phyloP scores from a whole-genome alignment of 2,797 vertebrate species.

The Syngnathus rostellatus region DNA sequence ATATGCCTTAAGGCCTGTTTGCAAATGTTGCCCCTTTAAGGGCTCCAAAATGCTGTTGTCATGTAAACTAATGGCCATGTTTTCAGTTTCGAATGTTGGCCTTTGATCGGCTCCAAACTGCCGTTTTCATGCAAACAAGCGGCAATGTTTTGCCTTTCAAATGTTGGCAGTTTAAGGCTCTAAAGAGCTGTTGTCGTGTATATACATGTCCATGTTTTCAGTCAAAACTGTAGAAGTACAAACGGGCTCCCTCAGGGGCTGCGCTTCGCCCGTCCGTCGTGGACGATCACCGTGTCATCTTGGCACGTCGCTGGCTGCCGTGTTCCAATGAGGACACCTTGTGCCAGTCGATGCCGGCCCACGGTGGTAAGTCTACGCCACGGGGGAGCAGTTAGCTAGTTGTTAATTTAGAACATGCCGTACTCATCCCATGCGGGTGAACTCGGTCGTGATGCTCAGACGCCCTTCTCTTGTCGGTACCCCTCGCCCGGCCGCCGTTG shows the following conservation, averaged over 20 bases:
- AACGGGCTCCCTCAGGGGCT: conserved; percentile 4
- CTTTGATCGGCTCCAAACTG: not conserved
- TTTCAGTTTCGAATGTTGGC: not conserved
- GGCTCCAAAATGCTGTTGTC: not conserved
- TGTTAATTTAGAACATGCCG: conserved; percentile 62
- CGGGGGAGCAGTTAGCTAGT: conserved; percentile 41
- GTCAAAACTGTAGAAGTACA: not conserved
- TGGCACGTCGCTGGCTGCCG: conserved; percentile 21
- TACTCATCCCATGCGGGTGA: conserved; percentile 46
- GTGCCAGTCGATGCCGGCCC: conserved; percentile 37
- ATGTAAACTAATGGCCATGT: not conserved
- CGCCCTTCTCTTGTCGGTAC: conserved; percentile 2
- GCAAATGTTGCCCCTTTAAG: not conserved
- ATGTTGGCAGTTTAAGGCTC: not conserved
- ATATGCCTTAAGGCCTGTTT: not conserved
- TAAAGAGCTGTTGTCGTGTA: not conserved
- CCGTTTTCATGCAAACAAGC: not conserved
- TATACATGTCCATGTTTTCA: not conserved
- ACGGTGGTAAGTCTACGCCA: conserved; percentile 31
- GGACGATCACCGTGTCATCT: conserved; percentile 32
- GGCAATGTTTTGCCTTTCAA: not conserved
- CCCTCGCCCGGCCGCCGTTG: conserved; percentile 12
- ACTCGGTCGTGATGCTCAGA: conserved; percentile 13
- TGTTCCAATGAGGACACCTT: conserved; percentile 47
- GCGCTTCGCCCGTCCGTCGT: conserved; percentile 30